Evolutionary conservation across 2,888 invertebrate genomes (phyloP).

Genomic region (Bimastos eiseni): DNA sequence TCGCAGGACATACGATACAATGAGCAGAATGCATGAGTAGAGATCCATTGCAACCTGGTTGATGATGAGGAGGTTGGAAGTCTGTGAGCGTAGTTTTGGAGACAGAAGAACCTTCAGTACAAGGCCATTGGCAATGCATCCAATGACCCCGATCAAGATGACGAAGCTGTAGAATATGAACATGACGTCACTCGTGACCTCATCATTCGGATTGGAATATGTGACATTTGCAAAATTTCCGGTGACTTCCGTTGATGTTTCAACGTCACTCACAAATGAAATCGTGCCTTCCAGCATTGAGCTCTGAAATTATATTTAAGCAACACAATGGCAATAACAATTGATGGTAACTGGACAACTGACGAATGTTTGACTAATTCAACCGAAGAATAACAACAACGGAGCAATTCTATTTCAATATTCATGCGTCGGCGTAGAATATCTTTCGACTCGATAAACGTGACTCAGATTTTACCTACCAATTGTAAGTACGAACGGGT

Average conservation of each 20-base stretch:
- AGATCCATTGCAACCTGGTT: conserved; percentile 22
- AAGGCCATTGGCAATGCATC: conserved; percentile 20
- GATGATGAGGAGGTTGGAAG: conserved; percentile 15
- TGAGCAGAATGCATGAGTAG: conserved; percentile 9
- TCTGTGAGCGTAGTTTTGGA: neutral
- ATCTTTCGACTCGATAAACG: too few relatives aligned
- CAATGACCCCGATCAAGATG: neutral
- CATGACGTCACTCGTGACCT: neutral
- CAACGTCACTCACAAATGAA: neutral
- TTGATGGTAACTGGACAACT: too few relatives aligned
- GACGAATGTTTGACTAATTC: too few relatives aligned
- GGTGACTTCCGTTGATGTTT: neutral
- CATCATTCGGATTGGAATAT: neutral
- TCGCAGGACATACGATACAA: neutral
- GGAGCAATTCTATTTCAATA: too few relatives aligned
- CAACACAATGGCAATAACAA: too few relatives aligned
- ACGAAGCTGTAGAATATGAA: neutral
- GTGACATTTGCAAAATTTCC: neutral
- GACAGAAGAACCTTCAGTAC: neutral
- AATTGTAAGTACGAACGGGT: too few relatives aligned
- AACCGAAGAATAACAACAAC: too few relatives aligned
- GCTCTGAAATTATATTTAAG: too few relatives aligned
- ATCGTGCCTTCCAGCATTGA: neutral
- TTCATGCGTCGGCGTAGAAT: too few relatives aligned
- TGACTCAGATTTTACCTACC: too few relatives aligned